Evolutionary conservation across 2,113 vertebrate genomes (phyloP), one percentile per base, ranked within the genome.

Genomic region (Neolamprologus variostigma): DNA sequence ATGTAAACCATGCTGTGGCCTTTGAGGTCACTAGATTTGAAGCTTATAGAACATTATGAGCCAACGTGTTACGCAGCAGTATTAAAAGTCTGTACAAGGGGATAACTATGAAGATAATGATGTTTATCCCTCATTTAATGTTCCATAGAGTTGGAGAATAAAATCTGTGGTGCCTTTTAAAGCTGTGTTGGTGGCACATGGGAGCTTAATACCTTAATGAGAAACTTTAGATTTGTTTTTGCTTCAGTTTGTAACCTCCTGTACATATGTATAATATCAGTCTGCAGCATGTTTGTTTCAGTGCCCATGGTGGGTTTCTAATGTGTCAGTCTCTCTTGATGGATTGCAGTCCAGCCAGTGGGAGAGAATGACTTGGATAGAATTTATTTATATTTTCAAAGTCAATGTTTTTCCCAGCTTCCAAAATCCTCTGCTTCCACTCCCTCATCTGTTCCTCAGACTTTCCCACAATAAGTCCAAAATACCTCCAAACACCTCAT

Each of bases 361-460:
- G 50, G 78, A 83, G 82, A 47, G 79, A 89, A 80, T 83, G 57
- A 68, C 84, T 84, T 92, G 87, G 81, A 54, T 35, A 63, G 90
- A 87, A 86, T 71, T n/a, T 85, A 90, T 93, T 86, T 90, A 86
- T 86, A 88, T 90, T 90, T 96, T 92, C 47, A 90, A 83, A 87
- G 78, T 88, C 68, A 80, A 86, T 92, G 90, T 91, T 89, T 91
- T 94, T 95, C 93, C 83, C 92, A 93, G 87, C 53, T 63, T 92
- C 92, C 80, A 82, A 91, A 66, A 94, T 86, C 91, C 54, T 59
- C 45, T 47, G 76, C 86, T 87, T 94, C 90, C 84, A 86, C 81
- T 86, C 85, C 84, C 86, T 86, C 94, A 95, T 96, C 95, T 96
- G 94, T 76, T 78, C 76, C 76, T 96, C 93, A 96, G 94, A 95